phyloP scores from a whole-genome alignment of 2,888 invertebrate species.

The Acholoe squamosa region DNA sequence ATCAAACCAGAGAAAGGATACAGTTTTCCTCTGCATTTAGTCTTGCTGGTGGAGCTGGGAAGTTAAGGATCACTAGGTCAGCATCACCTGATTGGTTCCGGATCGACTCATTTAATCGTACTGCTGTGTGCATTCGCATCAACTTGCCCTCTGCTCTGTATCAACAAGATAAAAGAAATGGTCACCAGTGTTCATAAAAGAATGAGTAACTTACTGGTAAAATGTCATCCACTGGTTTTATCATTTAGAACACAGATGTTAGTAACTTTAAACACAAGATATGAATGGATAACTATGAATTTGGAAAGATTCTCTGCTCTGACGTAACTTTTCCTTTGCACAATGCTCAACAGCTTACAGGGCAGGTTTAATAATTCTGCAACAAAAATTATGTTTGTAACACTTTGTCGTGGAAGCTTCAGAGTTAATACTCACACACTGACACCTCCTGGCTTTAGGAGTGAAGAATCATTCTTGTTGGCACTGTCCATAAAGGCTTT shows the following conservation, averaged over 20 bases:
- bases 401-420: no score
- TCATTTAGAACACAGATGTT: no score
- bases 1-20: constrained; percentile 66
- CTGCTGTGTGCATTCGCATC: constrained; percentile 97
- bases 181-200: no score
- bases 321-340: no score
- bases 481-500: not conserved
- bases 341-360: no score
- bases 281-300: no score
- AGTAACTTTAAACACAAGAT: no score
- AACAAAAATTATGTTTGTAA: no score
- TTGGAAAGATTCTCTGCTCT: no score
- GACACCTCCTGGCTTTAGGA: not conserved
- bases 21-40: constrained; percentile 70
- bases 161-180: not conserved
- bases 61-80: constrained; percentile 97
- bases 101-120: constrained; percentile 97
- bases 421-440: constrained; percentile 12
- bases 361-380: no score
- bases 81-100: constrained; percentile 96
- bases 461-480: not conserved
- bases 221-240: no score
- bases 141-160: constrained; percentile 68
- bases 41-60: constrained; percentile 93
- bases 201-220: not conserved